phyloP scores from a whole-genome alignment of 2,888 invertebrate species.

The Synanthedon myopaeformis region DNA sequence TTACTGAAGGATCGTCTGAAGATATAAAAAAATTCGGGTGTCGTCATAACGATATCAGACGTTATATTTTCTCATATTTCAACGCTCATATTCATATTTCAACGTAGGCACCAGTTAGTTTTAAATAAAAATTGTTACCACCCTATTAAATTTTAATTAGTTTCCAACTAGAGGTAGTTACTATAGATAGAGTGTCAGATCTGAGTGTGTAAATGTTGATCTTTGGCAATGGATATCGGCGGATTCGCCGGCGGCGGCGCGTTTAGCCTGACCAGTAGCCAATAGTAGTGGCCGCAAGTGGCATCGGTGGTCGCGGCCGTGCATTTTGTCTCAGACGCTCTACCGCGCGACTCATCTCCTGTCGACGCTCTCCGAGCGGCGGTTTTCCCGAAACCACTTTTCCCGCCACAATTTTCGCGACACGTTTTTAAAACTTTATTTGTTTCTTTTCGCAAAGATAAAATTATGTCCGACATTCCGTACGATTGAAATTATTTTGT shows the following conservation, averaged over 20 bases:
- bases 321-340: constrained; percentile 46
- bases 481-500: constrained; percentile 23
- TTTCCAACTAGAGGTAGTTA: constrained; percentile 1
- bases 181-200: constrained; percentile 4
- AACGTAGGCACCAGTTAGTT: too few relatives aligned
- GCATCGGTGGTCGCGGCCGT: constrained; percentile 27
- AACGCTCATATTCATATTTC: too few relatives aligned
- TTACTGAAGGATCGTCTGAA: too few relatives aligned
- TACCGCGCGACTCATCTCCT: constrained; percentile 13
- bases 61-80: too few relatives aligned
- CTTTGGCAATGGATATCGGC: constrained; percentile 17
- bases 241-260: constrained; percentile 25
- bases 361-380: constrained; percentile 12
- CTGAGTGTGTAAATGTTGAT: constrained; percentile 9
- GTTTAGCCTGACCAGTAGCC: constrained; percentile 51
- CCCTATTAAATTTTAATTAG: too few relatives aligned
- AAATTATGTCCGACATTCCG: too few relatives aligned
- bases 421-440: constrained; percentile 9
- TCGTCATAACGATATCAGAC: too few relatives aligned
- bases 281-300: constrained; percentile 19
- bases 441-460: constrained; percentile 6
- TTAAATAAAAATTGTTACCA: too few relatives aligned
- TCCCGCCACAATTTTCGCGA: constrained; percentile 52
- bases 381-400: constrained; percentile 16
- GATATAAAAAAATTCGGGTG: too few relatives aligned